Base-by-base conservation (phyloP, 2,888 invertebrate species). In the Oasisia sp. region DNA sequence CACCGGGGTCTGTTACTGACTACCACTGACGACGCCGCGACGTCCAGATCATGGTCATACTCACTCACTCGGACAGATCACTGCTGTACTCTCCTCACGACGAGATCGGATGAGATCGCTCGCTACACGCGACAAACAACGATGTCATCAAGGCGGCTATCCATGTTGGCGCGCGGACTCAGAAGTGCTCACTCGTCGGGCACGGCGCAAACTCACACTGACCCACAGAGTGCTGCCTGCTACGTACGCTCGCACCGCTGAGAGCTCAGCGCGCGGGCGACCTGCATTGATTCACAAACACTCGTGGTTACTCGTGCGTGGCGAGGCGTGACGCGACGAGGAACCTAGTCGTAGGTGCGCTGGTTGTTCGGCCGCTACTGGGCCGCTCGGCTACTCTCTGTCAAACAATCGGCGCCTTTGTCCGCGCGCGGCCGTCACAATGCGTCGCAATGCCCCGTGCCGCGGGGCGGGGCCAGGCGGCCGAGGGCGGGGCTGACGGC, bases 281-380 rank as follows among this genome's bases (percentile, higher is more conserved):
- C 74, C 74, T 74, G 74, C 74, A 74, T 74, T 74, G 74, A 74
- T 74, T 74, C 74, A 74, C 74, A 74, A 74, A 74, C 19, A n/a
- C 74, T 74, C 74, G 19, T 74, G 74, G 74, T n/a, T 74, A 74
- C 74, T 74, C 19, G 74, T 27, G 74, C n/a, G 74, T 74, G 27
- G 74, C 74, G 74, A 74, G 27, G 74, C 74, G 74, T 74, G 74
- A 74, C 56, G 1, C 4, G 38, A 2, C 74, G 74, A 19, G 27
- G 74, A 74, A 74, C 74, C 74, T 74, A 74, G 74, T 74, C 74
- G 74, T 27, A 74, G n/a, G 74, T 27, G 74, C 19, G 74, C 74
- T n/a, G n/a, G 74, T 27, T n/a, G n/a, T 27, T 74, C 74, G 27
- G 74, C 74, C 74, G 74, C 7, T 74, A 74, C 3, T 27, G 74